Evolutionary conservation across 2,888 invertebrate genomes (phyloP).

Genomic region (Ectropis crepuscularia): DNA sequence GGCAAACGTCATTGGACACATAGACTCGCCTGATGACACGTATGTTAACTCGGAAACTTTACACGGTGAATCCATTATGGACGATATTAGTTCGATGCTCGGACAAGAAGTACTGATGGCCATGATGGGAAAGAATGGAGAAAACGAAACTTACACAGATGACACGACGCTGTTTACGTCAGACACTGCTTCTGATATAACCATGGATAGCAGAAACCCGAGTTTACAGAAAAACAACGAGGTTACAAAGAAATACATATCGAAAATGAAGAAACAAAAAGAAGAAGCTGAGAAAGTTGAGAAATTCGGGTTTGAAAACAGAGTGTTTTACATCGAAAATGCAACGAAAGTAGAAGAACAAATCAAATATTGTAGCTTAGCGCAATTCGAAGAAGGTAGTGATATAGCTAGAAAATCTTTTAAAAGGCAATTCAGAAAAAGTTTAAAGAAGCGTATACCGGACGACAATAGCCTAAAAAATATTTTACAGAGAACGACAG

Average conservation of each 20-base stretch:
- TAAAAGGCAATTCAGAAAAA: slow-evolving; percentile 80
- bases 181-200: slow-evolving; percentile 81
- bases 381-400: slow-evolving; percentile 92
- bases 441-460: slow-evolving; percentile 70
- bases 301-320: slow-evolving; percentile 90
- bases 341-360: slow-evolving; percentile 82
- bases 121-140: slow-evolving; percentile 86
- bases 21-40: slow-evolving; percentile 92
- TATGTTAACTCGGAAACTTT: slow-evolving; percentile 88
- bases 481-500: slow-evolving; percentile 66
- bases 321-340: slow-evolving; percentile 87
- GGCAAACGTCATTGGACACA: slow-evolving; percentile 88
- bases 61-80: slow-evolving; percentile 91
- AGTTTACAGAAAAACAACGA: slow-evolving; percentile 85
- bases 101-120: slow-evolving; percentile 88
- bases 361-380: slow-evolving; percentile 90
- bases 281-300: slow-evolving; percentile 68
- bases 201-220: slow-evolving; percentile 80
- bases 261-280: slow-evolving; percentile 76
- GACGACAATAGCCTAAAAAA: slow-evolving; percentile 67
- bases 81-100: slow-evolving; percentile 90
- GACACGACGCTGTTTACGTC: slow-evolving; percentile 88
- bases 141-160: slow-evolving; percentile 88
- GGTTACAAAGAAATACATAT: slow-evolving; percentile 83
- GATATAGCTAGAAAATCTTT: slow-evolving; percentile 93